phyloP scores from a whole-genome alignment of 2,113 vertebrate genomes.

The Macrotus californicus region DNA sequence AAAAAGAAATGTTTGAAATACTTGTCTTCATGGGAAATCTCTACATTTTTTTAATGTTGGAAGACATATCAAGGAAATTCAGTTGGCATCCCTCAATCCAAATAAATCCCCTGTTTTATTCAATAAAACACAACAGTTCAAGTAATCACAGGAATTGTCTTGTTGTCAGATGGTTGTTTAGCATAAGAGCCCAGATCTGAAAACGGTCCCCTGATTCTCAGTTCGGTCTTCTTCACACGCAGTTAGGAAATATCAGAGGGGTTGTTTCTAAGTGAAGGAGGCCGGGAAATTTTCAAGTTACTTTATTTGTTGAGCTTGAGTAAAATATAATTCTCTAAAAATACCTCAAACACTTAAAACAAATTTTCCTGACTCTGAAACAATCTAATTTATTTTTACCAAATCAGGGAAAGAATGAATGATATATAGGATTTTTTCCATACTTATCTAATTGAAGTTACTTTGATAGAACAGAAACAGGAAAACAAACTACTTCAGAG shows the following conservation, averaged over 20 bases:
- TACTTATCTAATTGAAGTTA: not conserved
- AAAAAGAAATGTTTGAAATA: not conserved
- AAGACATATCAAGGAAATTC: not conserved
- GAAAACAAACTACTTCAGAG: not conserved
- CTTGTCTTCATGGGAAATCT: not conserved
- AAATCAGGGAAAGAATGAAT: not conserved
- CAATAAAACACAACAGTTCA: not conserved
- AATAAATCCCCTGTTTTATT: not conserved
- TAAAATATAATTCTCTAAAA: conserved; percentile 14
- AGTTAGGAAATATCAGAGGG: not conserved
- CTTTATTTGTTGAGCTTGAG: not conserved
- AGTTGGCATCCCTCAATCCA: not conserved
- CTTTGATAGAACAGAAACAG: not conserved
- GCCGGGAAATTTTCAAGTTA: not conserved
- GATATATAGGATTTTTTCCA: not conserved
- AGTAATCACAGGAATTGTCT: not conserved
- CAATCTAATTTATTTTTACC: not conserved
- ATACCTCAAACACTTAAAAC: not conserved
- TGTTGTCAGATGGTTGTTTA: not conserved
- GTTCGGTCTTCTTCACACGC: not conserved
- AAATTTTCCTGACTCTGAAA: not conserved
- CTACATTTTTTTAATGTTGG: not conserved
- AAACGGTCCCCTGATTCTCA: not conserved
- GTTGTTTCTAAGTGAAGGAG: not conserved
- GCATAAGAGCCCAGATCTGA: not conserved